phyloP scores from a whole-genome alignment of 2,797 vertebrate genomes.

The Phalloptychus januarius region DNA sequence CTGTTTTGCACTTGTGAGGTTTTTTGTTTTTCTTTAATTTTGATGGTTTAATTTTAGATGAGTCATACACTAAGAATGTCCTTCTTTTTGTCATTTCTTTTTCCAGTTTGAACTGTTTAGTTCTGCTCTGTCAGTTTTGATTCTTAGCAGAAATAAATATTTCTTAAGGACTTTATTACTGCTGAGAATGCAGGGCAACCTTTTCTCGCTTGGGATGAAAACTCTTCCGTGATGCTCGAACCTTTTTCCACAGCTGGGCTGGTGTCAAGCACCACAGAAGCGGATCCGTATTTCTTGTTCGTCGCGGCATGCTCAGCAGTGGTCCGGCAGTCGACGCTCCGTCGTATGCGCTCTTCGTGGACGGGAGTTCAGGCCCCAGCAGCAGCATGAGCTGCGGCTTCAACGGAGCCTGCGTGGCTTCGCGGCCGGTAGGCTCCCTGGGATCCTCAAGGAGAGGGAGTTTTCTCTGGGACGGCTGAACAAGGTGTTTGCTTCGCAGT shows the following conservation, averaged over 20 bases:
- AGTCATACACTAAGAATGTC: not conserved
- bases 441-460: constrained; percentile 91
- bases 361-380: constrained; percentile 89
- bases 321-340: constrained; percentile 85
- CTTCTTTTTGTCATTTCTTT: not conserved
- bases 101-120: not conserved
- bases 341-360: constrained; percentile 92
- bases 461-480: constrained; percentile 94
- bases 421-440: constrained; percentile 91
- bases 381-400: constrained; percentile 86
- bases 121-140: not conserved
- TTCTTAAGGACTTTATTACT: not conserved
- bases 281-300: constrained; percentile 79
- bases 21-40: not conserved
- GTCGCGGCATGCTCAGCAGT: constrained; percentile 84
- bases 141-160: not conserved
- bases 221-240: not conserved
- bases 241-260: constrained; percentile 71
- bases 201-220: not conserved
- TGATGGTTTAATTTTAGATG: not conserved
- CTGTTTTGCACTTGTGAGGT: not conserved
- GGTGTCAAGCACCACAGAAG: constrained; percentile 80
- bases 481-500: constrained; percentile 98
- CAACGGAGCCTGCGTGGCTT: constrained; percentile 88
- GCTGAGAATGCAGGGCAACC: not conserved